Base-by-base conservation (phyloP, 2,797 vertebrate species). In the Delichon dasypus region DNA sequence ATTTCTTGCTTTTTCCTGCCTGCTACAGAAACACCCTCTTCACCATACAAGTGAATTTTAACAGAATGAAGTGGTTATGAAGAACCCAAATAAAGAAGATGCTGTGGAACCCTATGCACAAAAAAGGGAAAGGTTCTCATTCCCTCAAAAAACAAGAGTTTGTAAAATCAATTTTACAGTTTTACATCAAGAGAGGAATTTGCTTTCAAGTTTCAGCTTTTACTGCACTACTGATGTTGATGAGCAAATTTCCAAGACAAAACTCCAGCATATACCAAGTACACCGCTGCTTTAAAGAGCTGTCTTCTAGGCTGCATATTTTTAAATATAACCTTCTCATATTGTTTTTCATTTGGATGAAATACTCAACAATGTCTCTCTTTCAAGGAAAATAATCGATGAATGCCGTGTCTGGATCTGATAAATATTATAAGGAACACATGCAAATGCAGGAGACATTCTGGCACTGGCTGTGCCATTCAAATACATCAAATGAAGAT, bases 401-500 rank as follows among this genome's bases (percentile, higher is more conserved):
- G 42, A 89, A 75, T 38, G 32, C 10, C 3, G 2, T 5, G 42
- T 68, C 62, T 85, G 3, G 73, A 83, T 76, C 68, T 93, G 87
- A 92, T 68, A 80, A 76, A 62, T 55, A 70, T 40, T 34, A 13
- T 9, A 85, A 67, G 12, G 27, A 88, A 90, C 83, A 44, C 13
- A 77, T 40, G 72, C 81, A 90, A 78, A 85, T 9, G 32, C 85
- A 86, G 71, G 83, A 95, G 88, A 94, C 71, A 27, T 71, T 67
- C 77, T 91, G 80, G 89, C 77, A 81, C 34, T 79, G 62, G 72
- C 19, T 77, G 53, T 7, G 4, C 65, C 85, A 92, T 61, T 74
- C 85, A 97, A 93, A 91, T 73, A 9, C 13, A 87, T 19, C 85
- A 93, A 80, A 88, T 47, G 60, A 94, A 87, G 83, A 64, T 54